Evolutionary conservation across 2,888 invertebrate genomes (phyloP).

Genomic region (Pomacea canaliculata): DNA sequence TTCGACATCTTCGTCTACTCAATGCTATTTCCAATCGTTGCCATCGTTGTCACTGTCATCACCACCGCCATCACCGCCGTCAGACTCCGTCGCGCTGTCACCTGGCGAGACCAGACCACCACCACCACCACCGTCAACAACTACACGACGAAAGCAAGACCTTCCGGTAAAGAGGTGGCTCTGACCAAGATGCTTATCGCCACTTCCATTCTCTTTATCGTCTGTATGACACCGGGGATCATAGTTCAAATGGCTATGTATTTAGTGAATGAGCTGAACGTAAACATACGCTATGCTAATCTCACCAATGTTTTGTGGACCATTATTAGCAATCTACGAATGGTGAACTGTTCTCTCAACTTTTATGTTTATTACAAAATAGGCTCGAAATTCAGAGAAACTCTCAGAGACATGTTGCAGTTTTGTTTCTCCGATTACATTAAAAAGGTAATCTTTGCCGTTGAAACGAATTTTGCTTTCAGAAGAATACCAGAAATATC

Average conservation of each 20-base stretch:
- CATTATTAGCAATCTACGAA: background rate
- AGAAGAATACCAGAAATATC: too few species aligned
- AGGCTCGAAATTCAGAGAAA: conserved; percentile 5
- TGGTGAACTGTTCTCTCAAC: conserved; percentile 2
- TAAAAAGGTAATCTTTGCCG: too few species aligned
- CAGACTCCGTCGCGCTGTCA: background rate
- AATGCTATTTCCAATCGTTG: background rate
- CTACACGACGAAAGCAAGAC: background rate
- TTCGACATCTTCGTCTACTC: background rate
- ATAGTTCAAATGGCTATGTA: background rate
- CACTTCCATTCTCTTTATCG: conserved; percentile 10
- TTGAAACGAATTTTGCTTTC: too few species aligned
- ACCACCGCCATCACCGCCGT: conserved; percentile 5
- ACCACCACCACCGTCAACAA: background rate
- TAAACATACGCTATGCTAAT: background rate
- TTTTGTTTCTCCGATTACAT: too few species aligned
- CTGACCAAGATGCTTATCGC: conserved; percentile 20
- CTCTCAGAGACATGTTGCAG: too few species aligned
- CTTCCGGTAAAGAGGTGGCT: background rate
- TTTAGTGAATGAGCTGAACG: conserved; percentile 1
- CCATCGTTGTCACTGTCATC: background rate
- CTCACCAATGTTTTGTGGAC: background rate
- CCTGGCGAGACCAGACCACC: background rate
- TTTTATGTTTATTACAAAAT: conserved; percentile 2
- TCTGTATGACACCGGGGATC: conserved; percentile 1